Evolutionary conservation across 1,140 invertebrate genomes (phyloP), one percentile per base, ranked within the genome.

Genomic region (Hylaeus volcanicus): DNA sequence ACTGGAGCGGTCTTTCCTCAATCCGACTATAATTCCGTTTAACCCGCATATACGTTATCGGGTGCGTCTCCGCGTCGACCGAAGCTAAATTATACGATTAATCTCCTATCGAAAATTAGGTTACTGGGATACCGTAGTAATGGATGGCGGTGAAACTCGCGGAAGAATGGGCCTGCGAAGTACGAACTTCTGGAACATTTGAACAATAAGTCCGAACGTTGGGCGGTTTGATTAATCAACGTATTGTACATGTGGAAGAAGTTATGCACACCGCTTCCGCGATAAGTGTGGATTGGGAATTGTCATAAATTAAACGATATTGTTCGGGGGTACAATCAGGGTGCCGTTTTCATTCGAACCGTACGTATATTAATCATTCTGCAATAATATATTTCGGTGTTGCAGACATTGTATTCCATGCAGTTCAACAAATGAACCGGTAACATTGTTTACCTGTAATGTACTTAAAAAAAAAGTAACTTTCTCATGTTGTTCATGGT

Each of bases 101-200:
- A 86, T 87, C 85, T 87, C 71, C 83, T 75, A 78, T 26, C 48
- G 64, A 81, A 83, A 87, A 87, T 87, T 86, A 86, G 86, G 85
- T 86, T 86, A 87, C 60, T 77, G 69, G 65, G 85, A 56, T 83
- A 70, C 74, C 80, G 83, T 86, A 37, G 58, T 73, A 74, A 72
- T 72, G 63, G 51, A 81, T 78, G 63, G 58, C 43, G 37, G 64
- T 11, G 65, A 73, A 81, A 71, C 81, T 85, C n/a, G 43, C n/a
- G 14, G 71, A 85, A 82, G 84, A 79, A 75, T 82, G 75, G 79
- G 53, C 71, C n/a, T 5, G 15, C 3, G 15, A 41, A 15, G 12
- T 12, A 45, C 58, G n/a, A 73, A 79, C 69, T 55, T 73, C n/a
- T 3, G 41, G 45, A 43, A 73, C 53, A 26, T 14, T 26, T 48